phyloP scores from a whole-genome alignment of 2,888 invertebrate genomes.

The Ellobium chinense region DNA sequence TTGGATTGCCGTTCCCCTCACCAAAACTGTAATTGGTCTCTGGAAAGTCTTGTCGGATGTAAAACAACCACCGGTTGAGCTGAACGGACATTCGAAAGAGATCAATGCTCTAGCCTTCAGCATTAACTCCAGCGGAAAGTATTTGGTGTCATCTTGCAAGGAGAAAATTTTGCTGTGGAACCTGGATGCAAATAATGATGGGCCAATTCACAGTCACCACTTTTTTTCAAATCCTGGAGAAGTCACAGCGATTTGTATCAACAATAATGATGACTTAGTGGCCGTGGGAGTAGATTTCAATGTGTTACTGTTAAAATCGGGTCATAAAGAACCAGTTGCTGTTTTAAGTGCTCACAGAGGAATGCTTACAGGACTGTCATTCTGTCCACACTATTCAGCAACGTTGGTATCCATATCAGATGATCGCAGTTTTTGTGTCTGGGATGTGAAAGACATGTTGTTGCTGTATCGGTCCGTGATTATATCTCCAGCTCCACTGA shows the following conservation, averaged over 20 bases:
- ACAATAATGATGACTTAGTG: conserved; percentile 65
- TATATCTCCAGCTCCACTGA: conserved; percentile 73
- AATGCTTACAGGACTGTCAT: conserved; percentile 70
- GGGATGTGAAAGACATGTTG: conserved; percentile 66
- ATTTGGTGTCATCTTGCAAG: conserved; percentile 71
- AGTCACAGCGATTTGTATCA: conserved; percentile 65
- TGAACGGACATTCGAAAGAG: conserved; percentile 68
- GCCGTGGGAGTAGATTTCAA: conserved; percentile 69
- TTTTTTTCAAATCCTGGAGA: conserved; percentile 66
- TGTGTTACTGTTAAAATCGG: conserved; percentile 66
- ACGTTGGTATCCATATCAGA: conserved; percentile 75
- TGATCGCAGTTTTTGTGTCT: conserved; percentile 76
- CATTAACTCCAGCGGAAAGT: conserved; percentile 51
- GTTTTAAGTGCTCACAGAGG: conserved; percentile 72
- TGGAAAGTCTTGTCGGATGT: conserved; percentile 53
- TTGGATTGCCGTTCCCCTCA: conserved; percentile 66
- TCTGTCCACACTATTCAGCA: conserved; percentile 73
- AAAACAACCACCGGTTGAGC: conserved; percentile 46
- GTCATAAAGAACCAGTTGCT: conserved; percentile 56
- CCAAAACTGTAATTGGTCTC: conserved; percentile 66
- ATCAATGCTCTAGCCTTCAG: conserved; percentile 68
- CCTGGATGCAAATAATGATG: conserved; percentile 58
- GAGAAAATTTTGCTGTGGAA: conserved; percentile 77
- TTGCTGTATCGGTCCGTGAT: conserved; percentile 74
- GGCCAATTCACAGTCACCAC: conserved; percentile 58